A percentile compares a stretch with the other conserved stretches of the same genome.
Conservation (phyloP, 1,140 invertebrate species). For the Drosophila punjabiensis region DNA sequence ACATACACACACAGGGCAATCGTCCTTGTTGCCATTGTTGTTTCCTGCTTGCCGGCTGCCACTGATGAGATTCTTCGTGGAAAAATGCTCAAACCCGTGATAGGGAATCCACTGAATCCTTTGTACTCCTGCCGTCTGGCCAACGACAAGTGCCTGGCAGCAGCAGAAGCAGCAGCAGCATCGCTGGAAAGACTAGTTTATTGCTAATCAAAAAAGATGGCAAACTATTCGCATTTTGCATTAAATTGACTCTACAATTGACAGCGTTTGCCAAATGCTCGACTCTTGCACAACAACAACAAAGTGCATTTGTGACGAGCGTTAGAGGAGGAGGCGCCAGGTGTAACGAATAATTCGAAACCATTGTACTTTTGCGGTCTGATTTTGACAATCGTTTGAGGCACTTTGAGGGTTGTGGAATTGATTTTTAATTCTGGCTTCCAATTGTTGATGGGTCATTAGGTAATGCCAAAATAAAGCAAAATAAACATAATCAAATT, state of each 20-base stretch:
- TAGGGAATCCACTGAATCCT: conserved; percentile 38
- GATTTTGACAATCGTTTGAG: conserved; percentile 49
- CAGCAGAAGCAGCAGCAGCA: conserved; percentile 19
- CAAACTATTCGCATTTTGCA: conserved; percentile 66
- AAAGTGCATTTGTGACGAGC: conserved; percentile 31
- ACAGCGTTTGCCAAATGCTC: conserved; percentile 53
- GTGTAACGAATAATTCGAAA: conserved; percentile 49
- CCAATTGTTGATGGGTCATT: neutral
- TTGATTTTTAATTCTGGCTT: conserved; percentile 13
- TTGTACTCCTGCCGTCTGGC: conserved; percentile 24
- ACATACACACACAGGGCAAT: conserved; percentile 46
- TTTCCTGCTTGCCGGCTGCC: conserved; percentile 29
- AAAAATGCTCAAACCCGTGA: conserved; percentile 69
- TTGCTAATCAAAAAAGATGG: conserved; percentile 75
- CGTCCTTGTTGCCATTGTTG: conserved; percentile 28
- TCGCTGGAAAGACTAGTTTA: conserved; percentile 67
- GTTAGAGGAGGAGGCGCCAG: conserved; percentile 3
- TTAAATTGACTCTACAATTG: conserved; percentile 79
- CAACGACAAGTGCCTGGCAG: conserved; percentile 39
- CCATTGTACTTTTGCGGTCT: conserved; percentile 24
- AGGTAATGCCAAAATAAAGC: neutral
- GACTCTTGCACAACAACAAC: conserved; percentile 24
- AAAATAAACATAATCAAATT: neutral
- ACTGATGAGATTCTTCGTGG: conserved; percentile 54
- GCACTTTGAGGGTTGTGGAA: conserved; percentile 15